Percentiles rank a stretch among this genome's conserved stretches.
Evolutionary conservation across 2,113 vertebrate genomes (phyloP).

Genomic region (Nothoprocta perdicaria): DNA sequence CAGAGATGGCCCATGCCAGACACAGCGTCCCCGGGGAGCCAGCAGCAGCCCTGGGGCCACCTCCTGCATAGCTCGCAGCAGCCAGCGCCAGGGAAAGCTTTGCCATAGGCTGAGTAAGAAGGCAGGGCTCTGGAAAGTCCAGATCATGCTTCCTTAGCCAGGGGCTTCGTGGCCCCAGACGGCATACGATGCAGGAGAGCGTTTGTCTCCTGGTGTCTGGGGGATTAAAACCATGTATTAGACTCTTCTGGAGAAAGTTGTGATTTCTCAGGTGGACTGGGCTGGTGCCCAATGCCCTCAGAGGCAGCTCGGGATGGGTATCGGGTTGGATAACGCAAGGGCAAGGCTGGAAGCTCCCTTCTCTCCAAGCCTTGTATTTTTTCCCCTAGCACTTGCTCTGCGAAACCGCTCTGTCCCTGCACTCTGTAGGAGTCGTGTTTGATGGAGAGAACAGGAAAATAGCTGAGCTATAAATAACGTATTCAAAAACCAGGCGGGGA

Average conservation of each 20-base stretch:
- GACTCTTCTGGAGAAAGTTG: neutral
- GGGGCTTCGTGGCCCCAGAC: neutral
- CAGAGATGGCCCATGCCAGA: neutral
- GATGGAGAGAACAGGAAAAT: slow-evolving; percentile 17
- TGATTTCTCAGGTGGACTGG: neutral
- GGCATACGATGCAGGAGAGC: neutral
- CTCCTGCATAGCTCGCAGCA: accelerated
- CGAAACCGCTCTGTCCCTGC: neutral
- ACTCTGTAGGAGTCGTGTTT: neutral
- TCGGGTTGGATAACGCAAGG: neutral
- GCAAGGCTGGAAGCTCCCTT: neutral
- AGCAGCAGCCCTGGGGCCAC: neutral
- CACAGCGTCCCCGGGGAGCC: neutral
- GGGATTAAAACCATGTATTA: neutral
- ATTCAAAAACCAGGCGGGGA: slow-evolving; percentile 16
- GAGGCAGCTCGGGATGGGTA: neutral
- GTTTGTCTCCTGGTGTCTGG: accelerated
- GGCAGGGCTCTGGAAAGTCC: neutral
- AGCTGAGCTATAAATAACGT: slow-evolving; percentile 49
- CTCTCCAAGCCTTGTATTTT: neutral
- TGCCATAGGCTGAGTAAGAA: neutral
- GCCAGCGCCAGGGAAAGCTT: neutral
- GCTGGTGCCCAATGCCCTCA: neutral
- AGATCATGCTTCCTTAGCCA: neutral
- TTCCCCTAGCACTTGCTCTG: neutral